phyloP scores from a whole-genome alignment of 2,888 invertebrate genomes.

The Ichneumon xanthorius region DNA sequence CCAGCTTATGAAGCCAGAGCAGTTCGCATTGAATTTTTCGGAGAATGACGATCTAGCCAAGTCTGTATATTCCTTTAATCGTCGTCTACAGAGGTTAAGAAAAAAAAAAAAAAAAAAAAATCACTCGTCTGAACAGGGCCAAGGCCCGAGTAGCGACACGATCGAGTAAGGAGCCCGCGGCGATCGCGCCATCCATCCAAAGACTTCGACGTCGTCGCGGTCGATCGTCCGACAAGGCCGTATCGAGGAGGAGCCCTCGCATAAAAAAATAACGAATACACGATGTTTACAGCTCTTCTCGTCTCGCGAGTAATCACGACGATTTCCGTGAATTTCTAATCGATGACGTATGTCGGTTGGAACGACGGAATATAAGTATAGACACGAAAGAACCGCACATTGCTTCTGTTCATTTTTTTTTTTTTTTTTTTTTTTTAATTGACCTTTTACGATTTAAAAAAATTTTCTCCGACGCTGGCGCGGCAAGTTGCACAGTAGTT shows the following conservation, averaged over 20 bases:
- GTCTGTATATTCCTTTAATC: neutral
- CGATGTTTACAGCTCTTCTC: neutral
- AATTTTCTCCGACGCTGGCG: too few species aligned
- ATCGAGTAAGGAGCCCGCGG: constrained; percentile 6
- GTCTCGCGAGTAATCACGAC: neutral
- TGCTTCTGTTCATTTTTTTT: neutral
- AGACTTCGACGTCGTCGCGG: neutral
- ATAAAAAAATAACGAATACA: constrained; percentile 14
- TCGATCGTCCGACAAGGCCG: constrained; percentile 18
- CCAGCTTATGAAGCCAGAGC: neutral
- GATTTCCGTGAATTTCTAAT: constrained; percentile 20
- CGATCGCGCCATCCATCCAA: constrained; percentile 3
- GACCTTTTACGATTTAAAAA: neutral
- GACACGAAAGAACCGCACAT: neutral
- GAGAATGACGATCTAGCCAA: neutral
- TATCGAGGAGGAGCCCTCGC: neutral
- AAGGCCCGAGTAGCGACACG: constrained; percentile 30
- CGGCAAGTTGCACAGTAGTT: neutral
- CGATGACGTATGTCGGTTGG: constrained; percentile 26
- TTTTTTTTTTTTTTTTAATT: neutral
- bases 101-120: neutral
- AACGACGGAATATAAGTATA: constrained; percentile 7
- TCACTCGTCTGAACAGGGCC: constrained; percentile 40
- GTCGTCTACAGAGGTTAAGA: neutral
- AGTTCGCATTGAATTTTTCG: constrained; percentile 22